Percentiles rank a stretch among this genome's conserved stretches.
These are phyloP conservation scores for Pseudochaenichthys georgianus DNA, from an alignment of 2,797 vertebrate genomes.

Conservation along the genomic window DNA sequence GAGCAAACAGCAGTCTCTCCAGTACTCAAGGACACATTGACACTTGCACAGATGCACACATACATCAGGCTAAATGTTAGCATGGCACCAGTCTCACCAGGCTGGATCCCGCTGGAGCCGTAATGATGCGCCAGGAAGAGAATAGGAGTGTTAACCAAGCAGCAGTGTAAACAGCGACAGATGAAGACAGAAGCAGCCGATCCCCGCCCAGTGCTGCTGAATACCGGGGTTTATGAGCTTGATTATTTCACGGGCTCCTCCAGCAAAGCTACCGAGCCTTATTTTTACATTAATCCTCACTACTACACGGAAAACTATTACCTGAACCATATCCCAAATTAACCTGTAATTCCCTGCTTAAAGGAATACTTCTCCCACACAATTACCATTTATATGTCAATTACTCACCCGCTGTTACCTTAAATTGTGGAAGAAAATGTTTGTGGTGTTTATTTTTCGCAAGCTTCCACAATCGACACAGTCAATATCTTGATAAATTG, in stretches of 20 bases:
- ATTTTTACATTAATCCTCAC: background rate
- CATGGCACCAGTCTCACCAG: conserved; percentile 41
- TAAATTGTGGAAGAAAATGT: too few relatives aligned
- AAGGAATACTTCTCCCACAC: too few relatives aligned
- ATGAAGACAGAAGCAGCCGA: conserved; percentile 56
- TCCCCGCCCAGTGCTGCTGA: conserved; percentile 23
- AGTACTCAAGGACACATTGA: conserved; percentile 29
- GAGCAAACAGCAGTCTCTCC: conserved; percentile 19
- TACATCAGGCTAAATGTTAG: conserved; percentile 28
- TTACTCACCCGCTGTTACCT: too few relatives aligned
- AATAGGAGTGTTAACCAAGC: conserved; percentile 66
- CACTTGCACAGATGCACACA: conserved; percentile 23
- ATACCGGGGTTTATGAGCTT: conserved; percentile 11
- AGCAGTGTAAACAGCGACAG: conserved; percentile 69
- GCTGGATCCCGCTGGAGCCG: conserved; percentile 46
- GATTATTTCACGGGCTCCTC: conserved; percentile 26
- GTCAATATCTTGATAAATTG: too few relatives aligned
- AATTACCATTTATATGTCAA: too few relatives aligned
- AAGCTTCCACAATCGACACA: too few relatives aligned
- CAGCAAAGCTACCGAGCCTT: background rate
- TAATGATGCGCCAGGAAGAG: conserved; percentile 66
- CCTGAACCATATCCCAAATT: background rate
- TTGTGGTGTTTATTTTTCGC: too few relatives aligned
- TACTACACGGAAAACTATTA: background rate
- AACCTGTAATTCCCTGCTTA: background rate